Evolutionary conservation across 2,113 vertebrate species (phyloP), one percentile per base, ranked within the genome.

Genomic region (Coregonus clupeaformis): DNA sequence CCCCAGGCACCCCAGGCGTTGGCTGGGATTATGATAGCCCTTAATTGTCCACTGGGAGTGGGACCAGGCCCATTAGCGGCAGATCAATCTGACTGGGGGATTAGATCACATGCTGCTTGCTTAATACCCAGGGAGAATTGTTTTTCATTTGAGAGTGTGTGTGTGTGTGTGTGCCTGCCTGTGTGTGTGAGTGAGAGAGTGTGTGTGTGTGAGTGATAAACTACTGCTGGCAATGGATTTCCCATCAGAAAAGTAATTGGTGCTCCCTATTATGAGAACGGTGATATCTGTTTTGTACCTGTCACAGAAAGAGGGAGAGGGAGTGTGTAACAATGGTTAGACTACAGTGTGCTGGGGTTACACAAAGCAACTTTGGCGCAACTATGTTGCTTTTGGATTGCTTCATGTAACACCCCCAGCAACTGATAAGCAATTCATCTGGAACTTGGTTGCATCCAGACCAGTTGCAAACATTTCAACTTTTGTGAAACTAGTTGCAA

Each of bases 71-170:
- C 81, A 88, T 90, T 91, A 91, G 79, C 81, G 86, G 85, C 71
- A 82, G 85, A 87, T 90, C 89, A 89, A 83, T 91, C 88, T 81
- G 86, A 90, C 88, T 81, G 86, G 83, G 79, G 87, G 90, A 90
- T 90, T 86, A 85, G 85, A 85, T 74, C 80, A 79, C 49, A 52
- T 52, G 49, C 49, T 52, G 83, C 82, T 85, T 62, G 30, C 4
- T 22, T 59, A 47, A 80, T 72, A 71, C 76, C 71, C 76, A 76
- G 85, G 78, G 80, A 83, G 74, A 80, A 89, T 92, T 89, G 88
- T 86, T 91, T 82, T 86, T 91, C 83, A 90, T 92, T 90, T 90
- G 68, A 78, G 66, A 7, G 80, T 18, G 74, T 36, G 11, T 77
- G 75, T 86, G 83, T 87, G 75, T 86, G 83, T 87, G 82, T 80